A percentile compares a stretch with the other conserved stretches of the same genome.
Evolutionary conservation across 2,888 invertebrate species (phyloP).

Genomic region (Drosophila imparisetae): DNA sequence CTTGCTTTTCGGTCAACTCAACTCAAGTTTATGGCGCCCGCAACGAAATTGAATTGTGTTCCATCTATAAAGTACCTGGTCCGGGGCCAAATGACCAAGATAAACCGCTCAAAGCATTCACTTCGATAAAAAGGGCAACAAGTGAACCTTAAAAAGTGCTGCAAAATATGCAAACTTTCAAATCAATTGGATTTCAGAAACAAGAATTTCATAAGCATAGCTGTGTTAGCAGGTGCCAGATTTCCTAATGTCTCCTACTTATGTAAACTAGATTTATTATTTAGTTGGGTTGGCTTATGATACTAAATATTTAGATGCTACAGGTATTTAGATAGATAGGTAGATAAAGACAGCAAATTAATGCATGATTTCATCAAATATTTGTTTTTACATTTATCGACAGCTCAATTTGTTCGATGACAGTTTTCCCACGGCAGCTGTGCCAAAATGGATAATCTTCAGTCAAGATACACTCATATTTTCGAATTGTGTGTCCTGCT

Average conservation of each 20-base stretch:
- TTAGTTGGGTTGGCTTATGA: background rate
- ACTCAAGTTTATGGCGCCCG: conserved; percentile 63
- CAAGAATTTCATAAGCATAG: background rate
- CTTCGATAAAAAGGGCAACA: conserved; percentile 11
- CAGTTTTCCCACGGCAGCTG: background rate
- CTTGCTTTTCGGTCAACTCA: conserved; percentile 49
- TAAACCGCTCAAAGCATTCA: conserved; percentile 32
- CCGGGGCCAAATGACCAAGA: conserved; percentile 39
- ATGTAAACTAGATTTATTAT: background rate
- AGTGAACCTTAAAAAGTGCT: conserved; percentile 8
- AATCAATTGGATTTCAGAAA: background rate
- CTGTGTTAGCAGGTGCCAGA: background rate
- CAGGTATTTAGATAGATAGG: background rate
- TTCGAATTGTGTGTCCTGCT: background rate
- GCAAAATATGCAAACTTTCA: background rate
- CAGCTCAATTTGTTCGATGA: background rate
- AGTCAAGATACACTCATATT: background rate
- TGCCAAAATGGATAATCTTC: background rate
- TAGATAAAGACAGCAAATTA: background rate
- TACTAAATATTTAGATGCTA: background rate
- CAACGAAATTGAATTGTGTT: conserved; percentile 63
- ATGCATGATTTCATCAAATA: background rate
- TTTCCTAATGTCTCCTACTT: background rate
- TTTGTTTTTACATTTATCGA: background rate
- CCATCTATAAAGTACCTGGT: conserved; percentile 38